Base-by-base conservation (phyloP, 1,140 invertebrate genomes). In the Nylanderia fulva region DNA sequence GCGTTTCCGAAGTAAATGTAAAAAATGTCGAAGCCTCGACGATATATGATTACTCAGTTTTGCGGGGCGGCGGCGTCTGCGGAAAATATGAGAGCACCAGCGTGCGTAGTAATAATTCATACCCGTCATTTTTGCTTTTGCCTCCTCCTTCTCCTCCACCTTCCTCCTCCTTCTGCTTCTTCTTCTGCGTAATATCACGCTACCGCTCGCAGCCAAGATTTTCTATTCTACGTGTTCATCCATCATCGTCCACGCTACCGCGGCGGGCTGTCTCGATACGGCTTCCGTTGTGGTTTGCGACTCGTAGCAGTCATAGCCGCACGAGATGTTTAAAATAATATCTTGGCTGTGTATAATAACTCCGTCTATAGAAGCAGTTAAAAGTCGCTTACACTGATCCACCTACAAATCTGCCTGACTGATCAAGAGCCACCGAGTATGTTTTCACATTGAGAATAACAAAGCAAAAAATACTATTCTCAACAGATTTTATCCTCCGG, bases 71-170 rank as follows among this genome's bases (percentile, higher is more conserved):
- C 52, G 52, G 52, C 39, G 77, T 66, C 27, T 24, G 15, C 18
- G 24, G 39, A 90, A n/a, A 86, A 80, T 90, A 56, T 75, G 77
- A 87, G 84, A 88, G 69, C 82, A 56, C 66, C 42, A 60, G 39
- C 79, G 68, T 86, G 68, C 84, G 66, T 79, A 58, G 86, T 90
- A 89, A 91, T 92, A 91, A 92, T 92, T 92, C 89, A 92, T 91
- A 63, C 58, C 61, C 56, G 77, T 88, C 74, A 87, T 88, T 90
- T 91, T 90, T 90, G 86, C 86, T 88, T 82, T 27, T 48, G 21
- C 27, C 56, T 58, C 79, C 39, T 8, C n/a, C 45, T 24, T 9
- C 58, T 24, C 29, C 72, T 9, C 45, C 52, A 29, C 71, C 71
- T 82, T 80, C 77, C 5, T 18, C 15, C 11, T 56, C n/a, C 42